A percentile compares a stretch with the other conserved stretches of the same genome.
These are phyloP conservation scores for Zophobas morio DNA, from an alignment of 1,140 invertebrate species.

Conservation along the genomic window DNA sequence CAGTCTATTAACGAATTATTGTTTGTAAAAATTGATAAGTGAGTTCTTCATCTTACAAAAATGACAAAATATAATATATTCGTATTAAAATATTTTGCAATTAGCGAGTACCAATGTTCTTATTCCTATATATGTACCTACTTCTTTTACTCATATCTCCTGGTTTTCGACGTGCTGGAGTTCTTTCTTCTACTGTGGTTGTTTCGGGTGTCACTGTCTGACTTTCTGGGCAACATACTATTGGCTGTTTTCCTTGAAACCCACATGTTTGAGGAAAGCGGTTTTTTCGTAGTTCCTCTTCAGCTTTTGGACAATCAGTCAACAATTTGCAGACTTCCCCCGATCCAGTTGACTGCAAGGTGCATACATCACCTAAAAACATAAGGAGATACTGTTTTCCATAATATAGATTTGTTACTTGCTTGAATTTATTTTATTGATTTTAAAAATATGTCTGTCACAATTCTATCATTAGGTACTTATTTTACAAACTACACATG, in stretches of 20 bases:
- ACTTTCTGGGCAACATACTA: constrained; percentile 58
- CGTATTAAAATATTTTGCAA: too few relatives aligned
- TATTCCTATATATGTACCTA: constrained; percentile 42
- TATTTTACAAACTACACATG: too few relatives aligned
- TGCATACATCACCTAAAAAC: constrained; percentile 54
- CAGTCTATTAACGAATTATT: background rate
- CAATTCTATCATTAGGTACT: too few relatives aligned
- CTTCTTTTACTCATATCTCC: constrained; percentile 48
- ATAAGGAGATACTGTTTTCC: background rate
- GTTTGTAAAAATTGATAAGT: background rate
- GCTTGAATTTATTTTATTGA: too few relatives aligned
- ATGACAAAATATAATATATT: too few relatives aligned
- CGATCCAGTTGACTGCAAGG: constrained; percentile 2
- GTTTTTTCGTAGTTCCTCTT: constrained; percentile 48
- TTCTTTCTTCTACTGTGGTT: constrained; percentile 4
- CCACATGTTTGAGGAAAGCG: constrained; percentile 57
- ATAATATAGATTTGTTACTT: too few relatives aligned
- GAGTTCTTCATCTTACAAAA: too few relatives aligned
- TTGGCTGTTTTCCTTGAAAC: constrained; percentile 54
- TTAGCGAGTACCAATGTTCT: too few relatives aligned
- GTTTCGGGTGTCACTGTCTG: constrained; percentile 1
- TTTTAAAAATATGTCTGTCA: too few relatives aligned
- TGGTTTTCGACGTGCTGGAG: constrained; percentile 14
- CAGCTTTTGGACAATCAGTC: constrained; percentile 52
- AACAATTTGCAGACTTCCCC: constrained; percentile 53